Evolutionary conservation across 2,888 invertebrate genomes (phyloP), one percentile per base, ranked within the genome.

Genomic region (Congeria kusceri): DNA sequence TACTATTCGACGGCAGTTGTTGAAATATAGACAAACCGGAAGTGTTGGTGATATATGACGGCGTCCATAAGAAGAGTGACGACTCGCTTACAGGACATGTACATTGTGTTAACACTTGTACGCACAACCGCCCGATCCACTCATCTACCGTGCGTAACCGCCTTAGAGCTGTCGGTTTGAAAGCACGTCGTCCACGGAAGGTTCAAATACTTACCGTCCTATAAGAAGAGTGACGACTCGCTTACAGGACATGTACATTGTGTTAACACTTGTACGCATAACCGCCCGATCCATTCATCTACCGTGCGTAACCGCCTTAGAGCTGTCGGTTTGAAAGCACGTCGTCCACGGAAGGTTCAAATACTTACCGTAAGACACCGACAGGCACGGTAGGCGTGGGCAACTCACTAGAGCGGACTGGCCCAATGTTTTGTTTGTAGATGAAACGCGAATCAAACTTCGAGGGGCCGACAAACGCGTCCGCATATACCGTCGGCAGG

Each of bases 401-500:
- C 74, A 20, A 46, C 59, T 15, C 69, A 44, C 67, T 7, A n/a
- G 65, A 13, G 81, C 75, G 9, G 78, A 75, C 32, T 82, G 75
- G 71, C 65, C 78, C 11, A 73, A 74, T 57, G 77, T 77, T 15
- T 27, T 82, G 15, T 78, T 82, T 62, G 59, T 49, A 0, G 77
- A 82, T 29, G 68, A 71, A n/a, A 47, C 62, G 13, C 13, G 53
- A 23, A 9, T 53, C 1, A 53, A 53, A 9, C 53, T 53, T 9
- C 20, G 53, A n/a, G 53, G 53, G 18, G 20, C 53, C 11, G 77
- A 72, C 28, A 56, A 65, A 1, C 46, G 71, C 9, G 57, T 32
- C 0, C 53, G 66, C 1, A 49, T 70, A n/a, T 75, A 67, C 49
- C 63, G 67, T 15, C 70, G 74, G 0, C 61, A 63, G n/a, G 66